Percentiles rank a stretch among this genome's conserved stretches.
Conservation (phyloP, 2,113 vertebrate species). For the Limanda limanda region DNA sequence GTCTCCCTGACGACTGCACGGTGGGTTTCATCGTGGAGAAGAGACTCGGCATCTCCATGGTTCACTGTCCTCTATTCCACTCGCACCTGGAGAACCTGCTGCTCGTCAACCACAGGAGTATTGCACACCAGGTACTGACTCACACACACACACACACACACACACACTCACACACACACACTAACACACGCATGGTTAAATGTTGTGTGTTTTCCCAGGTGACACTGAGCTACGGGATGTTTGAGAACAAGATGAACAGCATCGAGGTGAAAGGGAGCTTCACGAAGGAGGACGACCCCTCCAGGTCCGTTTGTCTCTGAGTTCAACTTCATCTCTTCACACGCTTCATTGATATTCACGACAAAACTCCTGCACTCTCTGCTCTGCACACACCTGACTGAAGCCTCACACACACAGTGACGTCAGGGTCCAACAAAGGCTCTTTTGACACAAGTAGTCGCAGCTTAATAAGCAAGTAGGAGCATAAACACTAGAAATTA, state of each 20-base stretch:
- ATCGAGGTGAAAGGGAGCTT: conserved; percentile 88
- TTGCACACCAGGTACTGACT: conserved; percentile 64
- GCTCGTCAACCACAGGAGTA: conserved; percentile 78
- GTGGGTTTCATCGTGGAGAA: conserved; percentile 93
- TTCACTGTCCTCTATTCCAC: conserved; percentile 88
- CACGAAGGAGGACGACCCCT: conserved; percentile 88
- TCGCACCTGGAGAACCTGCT: conserved; percentile 94
- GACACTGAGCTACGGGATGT: conserved; percentile 91
- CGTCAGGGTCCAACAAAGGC: no score
- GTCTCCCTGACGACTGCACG: conserved; percentile 91
- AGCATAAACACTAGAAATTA: no score
- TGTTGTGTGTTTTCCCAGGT: conserved; percentile 79
- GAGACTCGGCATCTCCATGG: conserved; percentile 84
- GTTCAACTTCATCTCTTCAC: neutral
- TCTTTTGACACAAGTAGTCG: no score
- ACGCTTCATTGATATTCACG: neutral
- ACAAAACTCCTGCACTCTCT: no score
- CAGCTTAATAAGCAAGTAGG: no score
- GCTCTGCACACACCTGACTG: no score
- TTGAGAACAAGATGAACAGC: conserved; percentile 92
- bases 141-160: neutral
- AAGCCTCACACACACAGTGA: no score
- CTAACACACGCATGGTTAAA: neutral
- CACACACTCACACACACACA: neutral
- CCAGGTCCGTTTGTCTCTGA: conserved; percentile 74